These are phyloP conservation scores for Graphium colonna DNA, from an alignment of 2,888 invertebrate species.

Conservation along the genomic window DNA sequence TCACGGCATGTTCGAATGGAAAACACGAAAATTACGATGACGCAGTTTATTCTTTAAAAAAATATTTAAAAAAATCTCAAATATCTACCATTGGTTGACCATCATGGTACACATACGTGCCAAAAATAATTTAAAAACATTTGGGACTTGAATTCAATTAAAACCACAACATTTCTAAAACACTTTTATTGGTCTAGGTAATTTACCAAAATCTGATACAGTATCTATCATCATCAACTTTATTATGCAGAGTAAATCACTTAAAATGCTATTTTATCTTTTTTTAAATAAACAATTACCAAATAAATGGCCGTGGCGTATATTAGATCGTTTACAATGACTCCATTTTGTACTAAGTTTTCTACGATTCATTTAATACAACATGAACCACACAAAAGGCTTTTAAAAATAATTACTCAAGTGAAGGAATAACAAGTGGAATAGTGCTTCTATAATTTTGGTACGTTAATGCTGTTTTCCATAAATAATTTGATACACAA, in stretches of 20 bases:
- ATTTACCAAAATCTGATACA: slow-evolving; percentile 63
- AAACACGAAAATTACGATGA: no score
- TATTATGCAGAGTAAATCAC: slow-evolving; percentile 59
- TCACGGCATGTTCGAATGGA: no score
- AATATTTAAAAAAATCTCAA: no score
- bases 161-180: slow-evolving; percentile 53
- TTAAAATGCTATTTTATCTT: slow-evolving; percentile 49
- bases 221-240: slow-evolving; percentile 52
- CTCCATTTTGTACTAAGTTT: slow-evolving; percentile 67
- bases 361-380: slow-evolving; percentile 17
- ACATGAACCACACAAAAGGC: slow-evolving; percentile 33
- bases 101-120: no score
- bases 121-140: no score
- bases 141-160: no score
- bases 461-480: slow-evolving; percentile 17
- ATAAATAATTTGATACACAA: slow-evolving; percentile 16
- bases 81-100: no score
- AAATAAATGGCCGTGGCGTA: slow-evolving; percentile 70
- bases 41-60: no score
- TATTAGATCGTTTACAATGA: slow-evolving; percentile 52
- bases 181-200: slow-evolving; percentile 75
- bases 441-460: slow-evolving; percentile 38
- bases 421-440: slow-evolving; percentile 75
- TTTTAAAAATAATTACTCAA: slow-evolving; percentile 40
- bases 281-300: slow-evolving; percentile 53